A percentile compares a stretch with the other conserved stretches of the same genome.
Evolutionary conservation across 2,113 vertebrate species (phyloP).

Genomic region (Scolopax mira): DNA sequence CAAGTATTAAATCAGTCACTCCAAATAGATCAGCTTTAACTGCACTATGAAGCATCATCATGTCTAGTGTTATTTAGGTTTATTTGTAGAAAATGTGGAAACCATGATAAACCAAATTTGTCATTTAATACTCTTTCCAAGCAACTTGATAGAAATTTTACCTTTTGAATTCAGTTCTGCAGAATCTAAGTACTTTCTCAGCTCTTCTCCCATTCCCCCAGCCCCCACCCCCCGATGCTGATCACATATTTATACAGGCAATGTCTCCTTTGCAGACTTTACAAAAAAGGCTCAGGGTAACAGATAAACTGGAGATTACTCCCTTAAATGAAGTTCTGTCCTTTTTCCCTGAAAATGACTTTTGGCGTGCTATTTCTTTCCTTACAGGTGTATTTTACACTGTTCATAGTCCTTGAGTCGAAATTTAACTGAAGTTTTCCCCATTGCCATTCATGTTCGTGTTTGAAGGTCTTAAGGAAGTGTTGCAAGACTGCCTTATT

Average conservation of each 20-base stretch:
- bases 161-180: neutral
- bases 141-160: neutral
- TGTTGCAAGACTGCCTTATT: neutral
- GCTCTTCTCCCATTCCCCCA: no score
- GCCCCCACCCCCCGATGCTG: no score
- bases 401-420: neutral
- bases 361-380: neutral
- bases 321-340: neutral
- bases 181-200: neutral
- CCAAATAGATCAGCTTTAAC: neutral
- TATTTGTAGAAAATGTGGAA: neutral
- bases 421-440: neutral
- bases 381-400: neutral
- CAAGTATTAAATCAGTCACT: neutral
- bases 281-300: neutral
- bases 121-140: neutral
- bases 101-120: neutral
- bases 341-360: neutral
- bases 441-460: neutral
- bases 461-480: neutral
- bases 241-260: neutral
- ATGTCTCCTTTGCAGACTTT: neutral
- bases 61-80: neutral
- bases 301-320: neutral
- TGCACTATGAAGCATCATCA: neutral